These are phyloP conservation scores for Microcebus griseorufus DNA, from an alignment of 2,113 vertebrate genomes.

Conservation along the genomic window DNA sequence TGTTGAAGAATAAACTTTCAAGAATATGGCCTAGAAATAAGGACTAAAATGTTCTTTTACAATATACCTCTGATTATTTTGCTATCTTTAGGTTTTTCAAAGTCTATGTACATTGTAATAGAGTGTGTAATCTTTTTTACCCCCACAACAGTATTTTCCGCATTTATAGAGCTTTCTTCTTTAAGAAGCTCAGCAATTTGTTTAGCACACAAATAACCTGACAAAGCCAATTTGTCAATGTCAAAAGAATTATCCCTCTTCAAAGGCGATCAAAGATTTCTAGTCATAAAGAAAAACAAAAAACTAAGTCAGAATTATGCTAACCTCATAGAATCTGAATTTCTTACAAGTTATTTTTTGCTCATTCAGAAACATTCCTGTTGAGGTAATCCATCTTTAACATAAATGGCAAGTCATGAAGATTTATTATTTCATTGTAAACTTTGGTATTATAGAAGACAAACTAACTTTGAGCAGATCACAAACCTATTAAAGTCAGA, in stretches of 20 bases:
- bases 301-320: constrained; percentile 33
- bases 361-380: constrained; percentile 31
- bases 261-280: constrained; percentile 46
- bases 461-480: constrained; percentile 6
- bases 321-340: constrained; percentile 24
- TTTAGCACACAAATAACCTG: constrained; percentile 9
- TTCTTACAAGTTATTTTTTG: constrained; percentile 50
- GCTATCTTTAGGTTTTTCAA: background rate
- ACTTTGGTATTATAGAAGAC: background rate
- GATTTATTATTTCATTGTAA: constrained; percentile 28
- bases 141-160: background rate
- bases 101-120: background rate
- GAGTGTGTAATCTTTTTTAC: background rate
- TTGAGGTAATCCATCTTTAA: constrained; percentile 14
- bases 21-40: background rate
- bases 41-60: background rate
- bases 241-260: constrained; percentile 48
- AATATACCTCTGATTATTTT: constrained; percentile 2
- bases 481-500: constrained; percentile 13
- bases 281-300: background rate
- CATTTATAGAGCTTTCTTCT: constrained; percentile 25
- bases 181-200: constrained; percentile 20
- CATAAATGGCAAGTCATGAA: constrained; percentile 38
- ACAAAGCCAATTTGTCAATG: constrained; percentile 47
- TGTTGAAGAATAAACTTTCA: background rate